phyloP scores from a whole-genome alignment of 2,113 vertebrate genomes.

The Notothenia rossii region DNA sequence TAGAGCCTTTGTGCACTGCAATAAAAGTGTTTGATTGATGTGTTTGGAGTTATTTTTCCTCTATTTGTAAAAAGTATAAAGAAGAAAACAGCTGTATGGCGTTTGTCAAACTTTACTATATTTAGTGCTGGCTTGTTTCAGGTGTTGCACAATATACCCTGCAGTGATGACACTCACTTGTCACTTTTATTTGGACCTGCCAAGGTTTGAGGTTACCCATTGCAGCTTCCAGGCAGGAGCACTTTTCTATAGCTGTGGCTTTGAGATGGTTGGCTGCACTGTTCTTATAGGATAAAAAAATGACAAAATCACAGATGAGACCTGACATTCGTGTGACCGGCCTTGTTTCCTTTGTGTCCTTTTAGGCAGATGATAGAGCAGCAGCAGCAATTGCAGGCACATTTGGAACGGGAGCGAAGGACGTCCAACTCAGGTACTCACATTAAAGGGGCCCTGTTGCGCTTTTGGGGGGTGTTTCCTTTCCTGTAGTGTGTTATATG shows the following conservation, averaged over 20 bases:
- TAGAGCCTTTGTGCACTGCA: background rate
- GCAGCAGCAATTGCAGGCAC: conserved; percentile 88
- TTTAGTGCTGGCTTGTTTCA: background rate
- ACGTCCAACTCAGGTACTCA: conserved; percentile 92
- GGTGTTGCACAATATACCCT: background rate
- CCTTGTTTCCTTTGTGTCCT: conserved; percentile 39
- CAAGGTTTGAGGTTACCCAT: conserved; percentile 3
- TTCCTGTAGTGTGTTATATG: too few relatives aligned
- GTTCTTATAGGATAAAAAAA: background rate
- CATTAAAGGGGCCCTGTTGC: too few relatives aligned
- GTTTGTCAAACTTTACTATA: background rate
- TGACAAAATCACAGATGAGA: background rate
- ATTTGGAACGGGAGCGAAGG: conserved; percentile 95
- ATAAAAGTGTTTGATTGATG: background rate
- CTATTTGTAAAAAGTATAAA: background rate
- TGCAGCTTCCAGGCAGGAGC: conserved; percentile 3
- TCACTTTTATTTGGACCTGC: conserved; percentile 4
- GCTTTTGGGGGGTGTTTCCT: too few relatives aligned
- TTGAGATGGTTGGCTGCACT: background rate
- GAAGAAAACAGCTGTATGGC: background rate
- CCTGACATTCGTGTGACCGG: background rate
- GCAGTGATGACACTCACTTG: background rate
- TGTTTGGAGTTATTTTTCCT: background rate
- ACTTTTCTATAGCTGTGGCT: conserved; percentile 3
- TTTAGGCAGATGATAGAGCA: conserved; percentile 94